Conservation (phyloP, 2,113 vertebrate species). For the Lontra canadensis region DNA sequence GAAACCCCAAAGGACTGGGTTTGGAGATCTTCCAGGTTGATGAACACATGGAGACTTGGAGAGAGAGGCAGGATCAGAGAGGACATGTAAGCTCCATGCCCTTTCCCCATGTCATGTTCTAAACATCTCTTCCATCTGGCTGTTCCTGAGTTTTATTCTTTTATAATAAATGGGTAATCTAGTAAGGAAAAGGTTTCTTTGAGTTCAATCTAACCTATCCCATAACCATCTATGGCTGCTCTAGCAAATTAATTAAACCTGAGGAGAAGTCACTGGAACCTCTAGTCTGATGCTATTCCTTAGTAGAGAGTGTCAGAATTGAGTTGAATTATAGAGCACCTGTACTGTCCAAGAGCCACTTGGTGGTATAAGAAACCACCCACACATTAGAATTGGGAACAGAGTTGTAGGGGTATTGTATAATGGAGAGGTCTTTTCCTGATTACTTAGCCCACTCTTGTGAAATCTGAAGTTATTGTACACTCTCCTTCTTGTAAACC, state of each 20-base stretch:
- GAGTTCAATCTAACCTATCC: background rate
- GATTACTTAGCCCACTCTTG: background rate
- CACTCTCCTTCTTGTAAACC: background rate
- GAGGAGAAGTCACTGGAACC: background rate
- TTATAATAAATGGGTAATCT: background rate
- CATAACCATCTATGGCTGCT: background rate
- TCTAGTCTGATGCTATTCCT: background rate
- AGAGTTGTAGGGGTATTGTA: background rate
- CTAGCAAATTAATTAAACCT: background rate
- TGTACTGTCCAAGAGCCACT: background rate
- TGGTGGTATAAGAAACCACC: background rate
- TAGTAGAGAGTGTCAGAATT: background rate
- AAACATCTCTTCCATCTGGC: background rate
- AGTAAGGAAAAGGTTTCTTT: background rate
- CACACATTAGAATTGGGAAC: background rate
- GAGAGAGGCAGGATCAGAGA: background rate
- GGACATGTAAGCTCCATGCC: background rate
- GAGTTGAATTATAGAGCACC: background rate
- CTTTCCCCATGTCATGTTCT: background rate
- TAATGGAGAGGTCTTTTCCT: background rate
- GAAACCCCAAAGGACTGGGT: background rate
- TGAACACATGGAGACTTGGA: background rate
- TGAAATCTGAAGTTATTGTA: background rate
- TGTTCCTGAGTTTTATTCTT: background rate
- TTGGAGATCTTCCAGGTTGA: background rate